Evolutionary conservation across 2,797 vertebrate genomes (phyloP).

Genomic region (Aselliscus stoliczkanus): DNA sequence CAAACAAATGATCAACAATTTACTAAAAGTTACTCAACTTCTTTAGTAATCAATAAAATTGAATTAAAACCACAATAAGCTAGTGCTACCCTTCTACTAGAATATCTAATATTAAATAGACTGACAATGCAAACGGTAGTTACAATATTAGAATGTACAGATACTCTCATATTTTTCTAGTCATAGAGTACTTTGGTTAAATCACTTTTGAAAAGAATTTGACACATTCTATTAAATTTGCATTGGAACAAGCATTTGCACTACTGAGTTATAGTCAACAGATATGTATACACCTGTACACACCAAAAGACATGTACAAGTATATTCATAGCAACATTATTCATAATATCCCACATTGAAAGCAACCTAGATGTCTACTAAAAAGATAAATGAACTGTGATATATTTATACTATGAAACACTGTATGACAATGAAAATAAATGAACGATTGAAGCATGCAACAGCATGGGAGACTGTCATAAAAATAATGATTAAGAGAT

Average conservation of each 20-base stretch:
- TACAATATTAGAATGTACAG: background rate
- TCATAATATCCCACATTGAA: background rate
- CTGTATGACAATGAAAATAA: background rate
- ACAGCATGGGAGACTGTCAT: background rate
- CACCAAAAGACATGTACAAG: background rate
- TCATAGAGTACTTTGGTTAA: background rate
- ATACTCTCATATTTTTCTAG: background rate
- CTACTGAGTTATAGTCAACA: background rate
- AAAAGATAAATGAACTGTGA: background rate
- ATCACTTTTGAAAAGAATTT: background rate
- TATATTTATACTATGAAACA: background rate
- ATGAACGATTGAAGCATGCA: background rate
- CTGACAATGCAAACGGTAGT: background rate
- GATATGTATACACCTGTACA: background rate
- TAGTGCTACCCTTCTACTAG: background rate
- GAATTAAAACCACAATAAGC: background rate
- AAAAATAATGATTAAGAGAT: background rate
- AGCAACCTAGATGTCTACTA: background rate
- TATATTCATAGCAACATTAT: background rate
- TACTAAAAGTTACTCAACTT: background rate
- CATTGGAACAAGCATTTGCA: background rate
- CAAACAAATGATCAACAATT: background rate
- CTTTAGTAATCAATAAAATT: background rate
- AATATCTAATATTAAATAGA: background rate
- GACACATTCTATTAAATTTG: background rate